phyloP scores from a whole-genome alignment of 2,797 vertebrate species.

The Cercopithecus hamlyni region DNA sequence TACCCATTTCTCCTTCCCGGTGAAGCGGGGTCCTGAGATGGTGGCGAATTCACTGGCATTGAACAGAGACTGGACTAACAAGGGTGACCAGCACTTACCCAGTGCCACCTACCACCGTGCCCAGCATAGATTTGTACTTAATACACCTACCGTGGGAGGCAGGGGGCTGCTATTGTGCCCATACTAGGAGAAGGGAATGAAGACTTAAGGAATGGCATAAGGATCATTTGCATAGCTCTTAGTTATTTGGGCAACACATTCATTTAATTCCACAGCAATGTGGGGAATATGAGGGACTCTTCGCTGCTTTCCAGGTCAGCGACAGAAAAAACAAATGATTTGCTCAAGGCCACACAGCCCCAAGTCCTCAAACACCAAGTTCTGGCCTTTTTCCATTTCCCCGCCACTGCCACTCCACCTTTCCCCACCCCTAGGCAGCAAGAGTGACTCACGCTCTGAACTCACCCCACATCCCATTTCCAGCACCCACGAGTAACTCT shows the following conservation, averaged over 20 bases:
- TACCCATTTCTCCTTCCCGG: background rate
- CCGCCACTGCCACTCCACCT: background rate
- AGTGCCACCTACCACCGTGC: background rate
- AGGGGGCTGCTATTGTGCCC: background rate
- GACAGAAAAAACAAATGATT: background rate
- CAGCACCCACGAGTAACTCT: background rate
- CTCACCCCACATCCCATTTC: background rate
- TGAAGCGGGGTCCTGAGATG: background rate
- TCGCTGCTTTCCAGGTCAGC: background rate
- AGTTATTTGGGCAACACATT: background rate
- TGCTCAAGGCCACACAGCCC: background rate
- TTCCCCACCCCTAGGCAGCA: background rate
- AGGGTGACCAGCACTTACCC: background rate
- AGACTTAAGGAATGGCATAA: background rate
- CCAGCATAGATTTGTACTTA: background rate
- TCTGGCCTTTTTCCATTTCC: background rate
- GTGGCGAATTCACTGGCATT: background rate
- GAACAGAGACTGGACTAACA: background rate
- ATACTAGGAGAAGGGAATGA: background rate
- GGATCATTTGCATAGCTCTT: background rate
- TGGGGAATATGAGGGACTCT: background rate
- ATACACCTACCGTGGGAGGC: background rate
- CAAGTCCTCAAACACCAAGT: background rate
- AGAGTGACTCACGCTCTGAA: slow-evolving; percentile 17
- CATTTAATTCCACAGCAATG: background rate